These are phyloP conservation scores for Priocnemis perturbator DNA, from an alignment of 2,888 invertebrate species.

Conservation along the genomic window DNA sequence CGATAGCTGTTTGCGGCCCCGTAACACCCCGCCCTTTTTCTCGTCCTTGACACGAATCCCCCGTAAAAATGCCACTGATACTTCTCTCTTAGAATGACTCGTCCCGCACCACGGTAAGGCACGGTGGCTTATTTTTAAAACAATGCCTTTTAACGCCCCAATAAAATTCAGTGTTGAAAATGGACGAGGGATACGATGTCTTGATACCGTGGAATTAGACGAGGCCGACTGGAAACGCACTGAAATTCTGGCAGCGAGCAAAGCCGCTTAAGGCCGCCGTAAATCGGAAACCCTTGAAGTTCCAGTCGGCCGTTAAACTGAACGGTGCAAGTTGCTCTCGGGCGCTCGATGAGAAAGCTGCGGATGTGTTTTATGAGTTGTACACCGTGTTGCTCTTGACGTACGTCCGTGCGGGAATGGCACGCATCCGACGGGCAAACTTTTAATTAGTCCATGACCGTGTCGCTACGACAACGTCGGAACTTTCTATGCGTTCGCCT, in stretches of 20 bases:
- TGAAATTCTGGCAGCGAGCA: slow-evolving; percentile 3
- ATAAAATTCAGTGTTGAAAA: too few species aligned
- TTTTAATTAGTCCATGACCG: too few species aligned
- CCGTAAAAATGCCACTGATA: too few species aligned
- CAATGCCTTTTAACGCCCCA: too few species aligned
- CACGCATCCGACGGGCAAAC: too few species aligned
- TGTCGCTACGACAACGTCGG: too few species aligned
- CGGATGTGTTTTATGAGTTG: not conserved
- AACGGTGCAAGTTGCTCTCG: slow-evolving; percentile 5
- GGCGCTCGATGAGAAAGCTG: not conserved
- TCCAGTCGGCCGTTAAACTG: slow-evolving; percentile 11
- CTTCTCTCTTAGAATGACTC: too few species aligned
- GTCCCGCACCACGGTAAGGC: too few species aligned
- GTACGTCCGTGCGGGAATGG: not conserved
- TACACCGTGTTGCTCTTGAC: too few species aligned
- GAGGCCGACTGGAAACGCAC: not conserved
- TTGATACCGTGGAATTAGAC: not conserved
- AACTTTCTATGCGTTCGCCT: too few species aligned
- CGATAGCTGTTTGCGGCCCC: not conserved
- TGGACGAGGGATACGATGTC: too few species aligned
- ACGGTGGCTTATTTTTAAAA: too few species aligned
- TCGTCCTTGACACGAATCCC: not conserved
- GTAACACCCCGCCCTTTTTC: not conserved
- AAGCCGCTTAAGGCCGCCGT: not conserved
- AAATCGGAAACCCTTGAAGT: slow-evolving; percentile 11